Evolutionary conservation across 2,888 invertebrate genomes (phyloP).

Genomic region (Anoplius nigerrimus): DNA sequence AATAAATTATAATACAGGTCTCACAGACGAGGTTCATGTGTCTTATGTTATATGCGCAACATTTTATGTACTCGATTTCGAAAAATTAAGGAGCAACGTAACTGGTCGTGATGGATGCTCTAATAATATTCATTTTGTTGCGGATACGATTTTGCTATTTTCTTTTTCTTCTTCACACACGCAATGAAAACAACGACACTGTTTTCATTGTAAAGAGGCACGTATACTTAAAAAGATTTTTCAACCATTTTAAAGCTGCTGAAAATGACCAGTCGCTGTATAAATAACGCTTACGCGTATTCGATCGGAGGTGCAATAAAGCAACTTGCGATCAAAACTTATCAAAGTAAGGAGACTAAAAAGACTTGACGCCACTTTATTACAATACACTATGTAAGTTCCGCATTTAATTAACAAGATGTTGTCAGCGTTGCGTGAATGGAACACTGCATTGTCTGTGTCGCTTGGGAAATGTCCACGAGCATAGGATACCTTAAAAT

Average conservation of each 20-base stretch:
- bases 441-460: neutral
- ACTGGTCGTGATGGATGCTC: neutral
- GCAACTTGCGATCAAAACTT: no score
- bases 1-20: constrained; percentile 57
- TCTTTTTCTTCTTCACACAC: no score
- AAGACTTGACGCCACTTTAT: no score
- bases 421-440: neutral
- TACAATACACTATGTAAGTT: no score
- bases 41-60: constrained; percentile 32
- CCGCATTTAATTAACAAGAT: no score
- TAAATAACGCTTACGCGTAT: neutral
- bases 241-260: constrained; percentile 36
- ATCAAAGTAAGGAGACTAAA: no score
- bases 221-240: neutral
- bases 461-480: constrained; percentile 22
- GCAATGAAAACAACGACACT: no score
- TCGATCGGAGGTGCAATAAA: no score
- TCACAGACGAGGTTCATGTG: constrained; percentile 38
- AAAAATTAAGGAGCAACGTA: constrained; percentile 44
- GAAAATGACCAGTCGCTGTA: constrained; percentile 22
- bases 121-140: no score
- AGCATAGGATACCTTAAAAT: constrained; percentile 33
- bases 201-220: neutral
- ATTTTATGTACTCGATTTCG: constrained; percentile 40
- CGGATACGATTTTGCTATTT: no score